A percentile compares a stretch with the other conserved stretches of the same genome.
These are phyloP conservation scores for Ptilorrhoa leucosticta DNA, from an alignment of 2,113 vertebrate genomes.

Conservation along the genomic window DNA sequence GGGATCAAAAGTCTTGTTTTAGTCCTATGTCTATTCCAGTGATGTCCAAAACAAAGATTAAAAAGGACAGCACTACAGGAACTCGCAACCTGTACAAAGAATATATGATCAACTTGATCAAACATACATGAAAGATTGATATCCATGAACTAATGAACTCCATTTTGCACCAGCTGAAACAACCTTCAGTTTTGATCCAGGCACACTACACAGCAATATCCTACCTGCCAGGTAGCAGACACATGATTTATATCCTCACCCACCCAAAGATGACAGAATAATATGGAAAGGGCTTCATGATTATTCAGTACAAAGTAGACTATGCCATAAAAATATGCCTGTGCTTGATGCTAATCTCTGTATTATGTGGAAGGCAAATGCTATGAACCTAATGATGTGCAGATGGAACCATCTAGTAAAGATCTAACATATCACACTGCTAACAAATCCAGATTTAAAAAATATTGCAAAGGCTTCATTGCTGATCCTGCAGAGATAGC, in stretches of 20 bases:
- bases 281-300: neutral
- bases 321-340: neutral
- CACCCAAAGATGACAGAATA: neutral
- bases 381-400: neutral
- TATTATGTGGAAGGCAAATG: neutral
- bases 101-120: rapidly evolving
- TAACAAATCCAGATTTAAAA: neutral
- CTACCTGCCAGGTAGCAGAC: neutral
- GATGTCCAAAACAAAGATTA: neutral
- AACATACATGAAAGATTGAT: neutral
- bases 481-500: neutral
- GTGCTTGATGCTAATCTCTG: neutral
- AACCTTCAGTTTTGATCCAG: neutral
- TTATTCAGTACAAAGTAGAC: neutral
- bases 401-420: neutral
- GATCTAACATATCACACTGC: neutral
- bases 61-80: neutral
- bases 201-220: neutral
- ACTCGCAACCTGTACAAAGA: neutral
- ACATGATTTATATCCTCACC: neutral
- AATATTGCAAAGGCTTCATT: neutral
- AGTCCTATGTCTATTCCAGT: neutral
- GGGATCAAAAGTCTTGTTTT: neutral
- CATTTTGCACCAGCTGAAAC: neutral
- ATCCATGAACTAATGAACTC: neutral